These are phyloP conservation scores for Xenus cinereus DNA, from an alignment of 2,113 vertebrate genomes.

Conservation along the genomic window DNA sequence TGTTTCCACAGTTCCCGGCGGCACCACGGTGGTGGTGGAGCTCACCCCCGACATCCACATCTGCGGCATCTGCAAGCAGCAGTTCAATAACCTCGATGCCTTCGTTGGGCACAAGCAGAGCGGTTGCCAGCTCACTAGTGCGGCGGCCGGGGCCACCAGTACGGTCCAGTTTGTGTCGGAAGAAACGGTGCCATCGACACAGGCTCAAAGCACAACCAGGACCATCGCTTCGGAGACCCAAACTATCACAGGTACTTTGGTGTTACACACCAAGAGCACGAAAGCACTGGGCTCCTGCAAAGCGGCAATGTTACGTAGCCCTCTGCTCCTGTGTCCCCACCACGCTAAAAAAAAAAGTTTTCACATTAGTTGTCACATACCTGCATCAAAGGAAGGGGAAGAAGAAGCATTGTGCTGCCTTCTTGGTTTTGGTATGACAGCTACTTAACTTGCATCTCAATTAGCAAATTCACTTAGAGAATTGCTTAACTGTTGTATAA, in stretches of 20 bases:
- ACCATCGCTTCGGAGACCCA: conserved; percentile 80
- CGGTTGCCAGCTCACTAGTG: conserved; percentile 82
- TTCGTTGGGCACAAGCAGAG: conserved; percentile 94
- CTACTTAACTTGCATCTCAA: neutral
- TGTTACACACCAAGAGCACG: neutral
- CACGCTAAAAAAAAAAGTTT: neutral
- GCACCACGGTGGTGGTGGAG: conserved; percentile 85
- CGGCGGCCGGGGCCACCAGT: conserved; percentile 61
- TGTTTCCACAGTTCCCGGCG: conserved; percentile 69
- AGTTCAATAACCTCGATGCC: conserved; percentile 90
- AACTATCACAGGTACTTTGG: conserved; percentile 79
- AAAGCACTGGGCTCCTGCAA: rapidly evolving
- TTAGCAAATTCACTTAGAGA: neutral
- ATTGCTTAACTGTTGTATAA: neutral
- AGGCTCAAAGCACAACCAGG: conserved; percentile 55
- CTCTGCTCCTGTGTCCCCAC: neutral
- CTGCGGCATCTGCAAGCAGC: conserved; percentile 95
- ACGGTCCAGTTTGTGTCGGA: conserved; percentile 77
- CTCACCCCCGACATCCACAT: conserved; percentile 95
- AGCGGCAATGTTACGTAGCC: rapidly evolving
- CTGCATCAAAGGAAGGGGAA: neutral
- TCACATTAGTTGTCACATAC: rapidly evolving
- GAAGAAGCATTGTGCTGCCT: neutral
- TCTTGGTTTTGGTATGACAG: neutral
- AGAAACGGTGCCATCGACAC: conserved; percentile 66